phyloP scores from a whole-genome alignment of 2,113 vertebrate genomes.

The Sander vitreus region DNA sequence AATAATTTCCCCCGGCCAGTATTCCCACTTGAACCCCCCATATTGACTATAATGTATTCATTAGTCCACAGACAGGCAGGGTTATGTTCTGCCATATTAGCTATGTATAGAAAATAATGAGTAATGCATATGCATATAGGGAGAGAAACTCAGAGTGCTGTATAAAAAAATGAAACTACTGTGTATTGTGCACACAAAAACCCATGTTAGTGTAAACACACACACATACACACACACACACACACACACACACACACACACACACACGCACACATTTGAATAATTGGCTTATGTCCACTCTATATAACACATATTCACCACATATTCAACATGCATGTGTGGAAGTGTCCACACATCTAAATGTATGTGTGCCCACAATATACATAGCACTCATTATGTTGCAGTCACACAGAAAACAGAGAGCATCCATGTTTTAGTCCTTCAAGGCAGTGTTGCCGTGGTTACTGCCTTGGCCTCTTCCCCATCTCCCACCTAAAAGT shows the following conservation, averaged over 20 bases:
- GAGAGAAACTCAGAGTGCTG: slow-evolving; percentile 15
- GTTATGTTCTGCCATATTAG: slow-evolving; percentile 61
- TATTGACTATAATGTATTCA: slow-evolving; percentile 56
- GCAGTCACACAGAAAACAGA: neutral
- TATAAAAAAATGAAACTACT: slow-evolving; percentile 17
- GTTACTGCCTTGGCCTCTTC: slow-evolving; percentile 53
- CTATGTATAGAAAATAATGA: slow-evolving; percentile 68
- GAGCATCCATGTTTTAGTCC: slow-evolving; percentile 19
- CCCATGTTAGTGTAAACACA: slow-evolving; percentile 3
- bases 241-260: slow-evolving; percentile 5
- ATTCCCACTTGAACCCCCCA: slow-evolving; percentile 57
- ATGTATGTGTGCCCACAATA: slow-evolving; percentile 21
- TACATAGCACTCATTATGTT: slow-evolving; percentile 5
- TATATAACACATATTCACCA: slow-evolving; percentile 14
- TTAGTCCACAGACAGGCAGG: slow-evolving; percentile 57
- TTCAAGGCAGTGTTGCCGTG: slow-evolving; percentile 49
- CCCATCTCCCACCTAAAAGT: slow-evolving; percentile 51
- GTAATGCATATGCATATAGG: slow-evolving; percentile 48
- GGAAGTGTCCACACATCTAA: neutral
- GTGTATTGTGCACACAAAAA: neutral
- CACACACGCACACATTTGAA: slow-evolving; percentile 37
- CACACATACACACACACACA: neutral
- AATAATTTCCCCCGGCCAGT: slow-evolving; percentile 33
- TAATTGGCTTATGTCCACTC: slow-evolving; percentile 35
- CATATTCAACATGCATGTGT: slow-evolving; percentile 12